Percentiles rank a stretch among this genome's conserved stretches.
Conservation (phyloP, 2,113 vertebrate species). For the Myotis davidii region DNA sequence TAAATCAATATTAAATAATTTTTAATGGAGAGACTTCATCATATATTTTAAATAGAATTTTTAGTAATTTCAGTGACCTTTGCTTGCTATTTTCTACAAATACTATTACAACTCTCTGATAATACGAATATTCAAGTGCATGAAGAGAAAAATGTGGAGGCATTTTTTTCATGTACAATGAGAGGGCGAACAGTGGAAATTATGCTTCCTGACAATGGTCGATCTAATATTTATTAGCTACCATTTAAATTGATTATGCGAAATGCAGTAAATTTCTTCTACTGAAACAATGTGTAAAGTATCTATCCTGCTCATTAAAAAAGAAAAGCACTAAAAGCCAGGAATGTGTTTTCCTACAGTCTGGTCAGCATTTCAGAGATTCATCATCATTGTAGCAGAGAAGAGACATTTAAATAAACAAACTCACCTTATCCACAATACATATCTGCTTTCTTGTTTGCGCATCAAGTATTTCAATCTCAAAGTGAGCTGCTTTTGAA, state of each 20-base stretch:
- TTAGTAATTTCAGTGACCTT: not conserved
- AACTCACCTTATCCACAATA: constrained; percentile 89
- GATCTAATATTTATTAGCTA: not conserved
- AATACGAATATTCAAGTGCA: not conserved
- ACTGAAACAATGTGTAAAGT: not conserved
- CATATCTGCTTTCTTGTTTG: constrained; percentile 88
- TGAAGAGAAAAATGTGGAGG: not conserved
- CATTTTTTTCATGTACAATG: not conserved
- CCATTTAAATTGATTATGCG: not conserved
- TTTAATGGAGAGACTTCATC: not conserved
- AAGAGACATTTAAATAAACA: not conserved
- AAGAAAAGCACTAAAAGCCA: not conserved
- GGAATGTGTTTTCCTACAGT: not conserved
- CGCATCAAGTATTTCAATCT: constrained; percentile 88
- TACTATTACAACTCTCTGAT: not conserved
- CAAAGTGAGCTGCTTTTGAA: constrained; percentile 85
- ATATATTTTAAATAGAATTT: not conserved
- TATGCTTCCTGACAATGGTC: not conserved
- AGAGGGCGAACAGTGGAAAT: not conserved
- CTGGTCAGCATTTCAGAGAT: not conserved
- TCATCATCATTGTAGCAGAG: not conserved
- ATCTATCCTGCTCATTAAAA: not conserved
- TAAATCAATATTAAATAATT: not conserved
- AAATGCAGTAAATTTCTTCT: not conserved
- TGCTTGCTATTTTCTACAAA: not conserved